Evolutionary conservation across 2,797 vertebrate genomes (phyloP), one percentile per base, ranked within the genome.

Genomic region (Coendou prehensilis): DNA sequence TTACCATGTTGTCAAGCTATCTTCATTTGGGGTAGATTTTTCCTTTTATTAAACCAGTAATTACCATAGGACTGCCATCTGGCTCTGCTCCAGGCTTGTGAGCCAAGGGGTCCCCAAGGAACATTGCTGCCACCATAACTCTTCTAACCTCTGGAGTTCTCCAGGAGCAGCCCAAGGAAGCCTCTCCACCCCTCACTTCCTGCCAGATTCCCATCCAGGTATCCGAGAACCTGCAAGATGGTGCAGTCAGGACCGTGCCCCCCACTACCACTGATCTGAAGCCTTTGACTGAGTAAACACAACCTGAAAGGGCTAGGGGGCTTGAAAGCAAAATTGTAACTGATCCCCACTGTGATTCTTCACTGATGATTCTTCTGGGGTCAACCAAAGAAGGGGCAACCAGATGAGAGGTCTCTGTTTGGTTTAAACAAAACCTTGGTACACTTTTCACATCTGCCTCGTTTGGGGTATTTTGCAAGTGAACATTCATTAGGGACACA

Each of bases 311-410:
- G 95, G 79, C 93, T 95, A 97, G 95, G 84, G 96, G 98, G 93
- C 97, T 98, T 98, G 96, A 98, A 98, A 98, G 98, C 97, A 92
- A 98, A 97, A 97, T 97, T 96, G 94, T 97, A 98, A 98, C 97
- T 73, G 98, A 98, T 98, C 97, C 98, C 98, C 37, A 41, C 37
- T 98, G 98, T 98, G 98, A 95, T 94, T 97, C 97, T 98, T 98
- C 97, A 96, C 91, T 6, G 96, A 47, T 97, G 96, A 96, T 67
- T 98, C 94, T 93, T 97, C 96, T 95, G 97, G 76, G 97, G 96
- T 87, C 37, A 79, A 96, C 96, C 64, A 37, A 91, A 94, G 94
- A 80, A 47, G 22, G 64, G 86, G n/a, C 54, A 93, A 94, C 84
- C 91, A 98, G 96, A 97, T 97, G 96, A 98, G 87, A 97, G 97